Conservation (phyloP, 2,888 invertebrate genomes). For the Dasypolia templi region DNA sequence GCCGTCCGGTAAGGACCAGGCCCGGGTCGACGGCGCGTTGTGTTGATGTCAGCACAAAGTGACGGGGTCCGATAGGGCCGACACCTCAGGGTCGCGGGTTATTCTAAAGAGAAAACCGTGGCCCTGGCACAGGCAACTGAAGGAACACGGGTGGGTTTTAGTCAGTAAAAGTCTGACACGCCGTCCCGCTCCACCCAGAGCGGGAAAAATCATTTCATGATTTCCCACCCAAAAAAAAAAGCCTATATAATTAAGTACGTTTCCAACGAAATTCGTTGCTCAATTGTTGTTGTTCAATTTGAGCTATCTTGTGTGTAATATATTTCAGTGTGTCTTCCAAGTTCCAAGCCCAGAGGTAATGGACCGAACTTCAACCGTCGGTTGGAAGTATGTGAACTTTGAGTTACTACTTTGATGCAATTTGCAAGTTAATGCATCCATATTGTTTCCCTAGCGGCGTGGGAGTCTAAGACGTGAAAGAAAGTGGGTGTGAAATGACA, state of each 20-base stretch:
- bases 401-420: constrained; percentile 67
- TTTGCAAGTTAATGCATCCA: constrained; percentile 47
- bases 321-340: constrained; percentile 3
- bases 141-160: no score
- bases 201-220: no score
- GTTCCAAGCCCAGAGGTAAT: constrained; percentile 66
- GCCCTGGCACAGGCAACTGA: no score
- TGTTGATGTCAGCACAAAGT: no score
- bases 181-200: no score
- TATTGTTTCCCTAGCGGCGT: constrained; percentile 41
- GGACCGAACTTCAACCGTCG: constrained; percentile 68
- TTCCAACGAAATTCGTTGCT: constrained; percentile 12
- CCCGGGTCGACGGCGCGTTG: no score
- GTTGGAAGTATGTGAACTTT: constrained; percentile 67
- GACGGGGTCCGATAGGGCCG: no score
- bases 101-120: no score
- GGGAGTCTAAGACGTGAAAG: constrained; percentile 17
- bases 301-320: constrained; percentile 15
- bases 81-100: no score
- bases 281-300: constrained; percentile 34
- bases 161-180: no score
- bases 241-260: constrained; percentile 15
- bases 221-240: no score
- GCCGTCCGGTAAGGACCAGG: no score
- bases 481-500: constrained; percentile 18